Evolutionary conservation across 2,113 vertebrate genomes (phyloP).

Genomic region (Tiliqua scincoides): DNA sequence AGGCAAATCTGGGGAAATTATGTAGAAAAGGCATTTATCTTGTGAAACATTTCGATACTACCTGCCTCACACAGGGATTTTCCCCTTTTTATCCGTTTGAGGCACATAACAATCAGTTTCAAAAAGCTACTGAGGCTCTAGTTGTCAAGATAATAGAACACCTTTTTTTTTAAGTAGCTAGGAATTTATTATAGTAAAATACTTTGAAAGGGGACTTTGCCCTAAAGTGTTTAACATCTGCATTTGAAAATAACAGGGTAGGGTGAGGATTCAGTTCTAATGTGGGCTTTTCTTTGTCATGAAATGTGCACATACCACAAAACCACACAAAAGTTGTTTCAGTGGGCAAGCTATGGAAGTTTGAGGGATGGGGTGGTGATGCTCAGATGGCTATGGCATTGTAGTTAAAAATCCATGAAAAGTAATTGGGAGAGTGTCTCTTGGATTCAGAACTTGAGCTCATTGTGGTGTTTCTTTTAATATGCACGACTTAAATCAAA

Average conservation of each 20-base stretch:
- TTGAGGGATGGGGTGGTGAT: not conserved
- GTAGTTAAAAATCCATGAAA: not conserved
- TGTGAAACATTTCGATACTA: not conserved
- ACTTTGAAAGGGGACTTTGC: conserved; percentile 27
- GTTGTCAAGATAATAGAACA: conserved; percentile 18
- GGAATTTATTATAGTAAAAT: conserved; percentile 47
- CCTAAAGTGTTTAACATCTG: conserved; percentile 33
- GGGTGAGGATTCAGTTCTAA: conserved; percentile 15
- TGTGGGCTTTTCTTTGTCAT: conserved; percentile 40
- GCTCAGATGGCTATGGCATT: not conserved
- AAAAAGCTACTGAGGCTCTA: conserved; percentile 21
- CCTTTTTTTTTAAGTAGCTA: conserved; percentile 12
- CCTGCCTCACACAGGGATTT: not conserved
- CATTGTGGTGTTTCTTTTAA: conserved; percentile 37
- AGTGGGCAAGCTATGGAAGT: conserved; percentile 1
- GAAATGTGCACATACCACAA: conserved; percentile 47
- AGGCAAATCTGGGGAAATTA: not conserved
- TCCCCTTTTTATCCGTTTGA: conserved; percentile 33
- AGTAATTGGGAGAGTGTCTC: not conserved
- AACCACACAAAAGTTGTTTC: conserved; percentile 35
- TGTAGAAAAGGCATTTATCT: not conserved
- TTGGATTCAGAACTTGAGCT: not conserved
- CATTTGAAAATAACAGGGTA: conserved; percentile 47
- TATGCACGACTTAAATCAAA: conserved; percentile 44
- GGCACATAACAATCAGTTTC: conserved; percentile 20